Base-by-base conservation (phyloP, 2,113 vertebrate genomes). In the Nicator chloris region DNA sequence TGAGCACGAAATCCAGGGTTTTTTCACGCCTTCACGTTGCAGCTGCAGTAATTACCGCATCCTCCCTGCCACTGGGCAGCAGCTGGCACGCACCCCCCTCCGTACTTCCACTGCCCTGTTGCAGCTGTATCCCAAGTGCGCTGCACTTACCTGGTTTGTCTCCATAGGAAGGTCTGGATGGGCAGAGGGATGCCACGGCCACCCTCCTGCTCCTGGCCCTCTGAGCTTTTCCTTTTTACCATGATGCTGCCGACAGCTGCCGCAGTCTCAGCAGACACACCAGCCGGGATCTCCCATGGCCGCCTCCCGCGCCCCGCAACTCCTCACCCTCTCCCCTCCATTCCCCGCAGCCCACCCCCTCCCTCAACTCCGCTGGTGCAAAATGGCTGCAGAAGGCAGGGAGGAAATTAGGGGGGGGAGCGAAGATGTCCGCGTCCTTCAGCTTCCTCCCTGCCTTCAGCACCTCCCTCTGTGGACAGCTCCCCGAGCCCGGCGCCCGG, bases 151-250 rank as follows among this genome's bases (percentile, higher is more conserved):
- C 99, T 99, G 97, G 99, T 99, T 77, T 99, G 99, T 95, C 99
- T 98, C 99, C 99, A 99, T 1, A 99, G 96, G 97, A 99, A 99
- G 98, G 99, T 99, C 98, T 99, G 99, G 97, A 99, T 99, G 71
- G 99, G 99, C 79, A 99, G 98, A 44, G 99, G 99, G 93, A 99
- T 98, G 77, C 99, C 99, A 66, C 99, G 98, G 96, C 98, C 98
- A 93, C 98, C 98, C 96, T 99, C 99, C 96, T 98, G 99, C 94
- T 99, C 99, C 96, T 98, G 98, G 37, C 99, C 99, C 94, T 99
- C 99, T 30, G 99, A 97, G 98, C 99, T 99, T 94, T 99, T 99
- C 97, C 99, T 98, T 97, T 99, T 99, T 98, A 99, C 99, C 99
- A 99, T 99, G 92, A 96, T 97, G 97, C 96, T 44, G 96, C 24